Evolutionary conservation across 1,140 invertebrate species (phyloP).

Genomic region (Ips typographus): DNA sequence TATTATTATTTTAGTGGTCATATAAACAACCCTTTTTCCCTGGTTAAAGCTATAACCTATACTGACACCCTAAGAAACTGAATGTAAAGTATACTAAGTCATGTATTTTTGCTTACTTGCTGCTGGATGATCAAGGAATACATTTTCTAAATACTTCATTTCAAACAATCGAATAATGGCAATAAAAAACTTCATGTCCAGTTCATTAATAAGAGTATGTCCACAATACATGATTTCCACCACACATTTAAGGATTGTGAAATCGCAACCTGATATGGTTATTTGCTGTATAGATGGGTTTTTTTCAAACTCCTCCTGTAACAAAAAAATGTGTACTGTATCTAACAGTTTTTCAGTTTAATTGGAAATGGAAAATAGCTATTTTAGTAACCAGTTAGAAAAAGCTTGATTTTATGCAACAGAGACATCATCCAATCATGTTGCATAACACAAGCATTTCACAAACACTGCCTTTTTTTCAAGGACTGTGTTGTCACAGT

Average conservation of each 20-base stretch:
- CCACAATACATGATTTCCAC: constrained; percentile 51
- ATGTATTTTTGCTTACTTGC: constrained; percentile 13
- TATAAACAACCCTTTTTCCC: no score
- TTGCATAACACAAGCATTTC: no score
- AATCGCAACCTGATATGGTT: constrained; percentile 47
- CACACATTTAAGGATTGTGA: constrained; percentile 45
- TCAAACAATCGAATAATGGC: constrained; percentile 48
- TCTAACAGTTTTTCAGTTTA: background rate
- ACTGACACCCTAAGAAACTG: no score
- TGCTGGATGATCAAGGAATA: constrained; percentile 38
- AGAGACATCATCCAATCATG: no score
- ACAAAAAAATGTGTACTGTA: constrained; percentile 9
- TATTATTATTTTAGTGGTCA: background rate
- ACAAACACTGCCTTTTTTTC: no score
- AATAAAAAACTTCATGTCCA: constrained; percentile 46
- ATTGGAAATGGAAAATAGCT: no score
- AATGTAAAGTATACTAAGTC: no score
- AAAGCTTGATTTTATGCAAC: no score
- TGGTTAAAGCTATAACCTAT: no score
- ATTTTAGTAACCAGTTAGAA: no score
- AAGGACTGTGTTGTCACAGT: no score
- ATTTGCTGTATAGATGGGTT: constrained; percentile 44
- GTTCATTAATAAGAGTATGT: constrained; percentile 45
- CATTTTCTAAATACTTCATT: constrained; percentile 44
- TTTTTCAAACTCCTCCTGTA: constrained; percentile 39